These are phyloP conservation scores for Drosophila bocqueti DNA, from an alignment of 1,140 invertebrate species.

Conservation along the genomic window DNA sequence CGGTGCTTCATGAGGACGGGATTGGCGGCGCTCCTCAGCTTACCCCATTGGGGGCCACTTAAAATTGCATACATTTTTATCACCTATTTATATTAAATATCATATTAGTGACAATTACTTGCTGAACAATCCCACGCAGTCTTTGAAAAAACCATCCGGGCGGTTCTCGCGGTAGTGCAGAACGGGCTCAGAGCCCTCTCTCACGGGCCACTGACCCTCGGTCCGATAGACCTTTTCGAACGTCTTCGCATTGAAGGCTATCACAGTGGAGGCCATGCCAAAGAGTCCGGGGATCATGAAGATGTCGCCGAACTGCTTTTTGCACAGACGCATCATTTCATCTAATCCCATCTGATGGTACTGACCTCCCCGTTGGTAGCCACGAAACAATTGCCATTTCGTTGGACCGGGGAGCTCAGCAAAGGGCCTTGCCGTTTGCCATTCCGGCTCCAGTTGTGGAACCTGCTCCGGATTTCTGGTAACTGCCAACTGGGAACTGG, in stretches of 20 bases:
- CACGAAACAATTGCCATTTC: conserved; percentile 55
- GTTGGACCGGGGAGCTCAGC: conserved; percentile 57
- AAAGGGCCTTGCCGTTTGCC: conserved; percentile 51
- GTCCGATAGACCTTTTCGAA: conserved; percentile 56
- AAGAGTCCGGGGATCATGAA: conserved; percentile 55
- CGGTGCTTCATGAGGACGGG: conserved; percentile 62
- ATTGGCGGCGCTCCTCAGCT: conserved; percentile 34
- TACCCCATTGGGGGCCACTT: conserved; percentile 52
- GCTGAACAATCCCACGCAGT: conserved; percentile 44
- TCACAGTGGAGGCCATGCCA: conserved; percentile 61
- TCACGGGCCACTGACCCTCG: conserved; percentile 65
- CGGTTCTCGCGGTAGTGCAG: conserved; percentile 48
- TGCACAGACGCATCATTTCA: conserved; percentile 29
- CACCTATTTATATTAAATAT: too few species aligned
- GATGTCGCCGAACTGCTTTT: conserved; percentile 52
- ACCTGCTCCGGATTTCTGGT: conserved; percentile 5
- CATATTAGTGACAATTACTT: conserved; percentile 14
- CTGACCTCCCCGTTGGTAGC: conserved; percentile 60
- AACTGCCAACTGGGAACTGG: conserved; percentile 20
- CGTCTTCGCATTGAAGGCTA: conserved; percentile 47
- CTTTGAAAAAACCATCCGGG: conserved; percentile 49
- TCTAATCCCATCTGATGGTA: conserved; percentile 35
- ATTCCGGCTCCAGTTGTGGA: conserved; percentile 48
- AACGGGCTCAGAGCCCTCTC: conserved; percentile 46
- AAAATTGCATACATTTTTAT: neutral